Evolutionary conservation across 1,140 invertebrate genomes (phyloP).

Genomic region (Notospermus geniculatus): DNA sequence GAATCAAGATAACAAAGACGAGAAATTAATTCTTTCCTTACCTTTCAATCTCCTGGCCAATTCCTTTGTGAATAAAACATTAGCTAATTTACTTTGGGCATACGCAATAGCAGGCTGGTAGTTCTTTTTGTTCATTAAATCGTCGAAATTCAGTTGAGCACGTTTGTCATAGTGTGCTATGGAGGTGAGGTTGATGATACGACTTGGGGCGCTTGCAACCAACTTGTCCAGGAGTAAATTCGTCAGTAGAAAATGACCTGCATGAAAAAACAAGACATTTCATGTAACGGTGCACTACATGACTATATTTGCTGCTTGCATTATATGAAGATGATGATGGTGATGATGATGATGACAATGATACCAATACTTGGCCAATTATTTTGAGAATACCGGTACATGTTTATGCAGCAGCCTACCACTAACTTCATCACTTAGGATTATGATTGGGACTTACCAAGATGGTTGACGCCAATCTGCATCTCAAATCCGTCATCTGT

Average conservation of each 20-base stretch:
- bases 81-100: conserved; percentile 49
- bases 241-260: conserved; percentile 66
- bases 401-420: neutral
- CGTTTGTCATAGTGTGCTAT: conserved; percentile 64
- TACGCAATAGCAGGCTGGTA: conserved; percentile 57
- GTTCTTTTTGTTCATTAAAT: conserved; percentile 48
- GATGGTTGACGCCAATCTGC: conserved; percentile 52
- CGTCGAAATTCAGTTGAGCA: conserved; percentile 48
- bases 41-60: conserved; percentile 61
- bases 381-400: neutral
- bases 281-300: neutral
- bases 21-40: conserved; percentile 15
- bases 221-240: conserved; percentile 73
- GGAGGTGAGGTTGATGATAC: conserved; percentile 84
- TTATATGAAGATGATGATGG: neutral
- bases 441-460: conserved; percentile 37
- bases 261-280: conserved; percentile 19
- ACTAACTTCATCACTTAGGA: too few species aligned
- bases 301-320: neutral
- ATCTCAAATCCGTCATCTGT: conserved; percentile 52
- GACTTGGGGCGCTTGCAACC: conserved; percentile 64
- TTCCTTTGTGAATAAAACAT: conserved; percentile 64
- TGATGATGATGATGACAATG: neutral
- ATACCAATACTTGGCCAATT: neutral
- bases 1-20: too few species aligned